Evolutionary conservation across 2,888 invertebrate genomes (phyloP), one percentile per base, ranked within the genome.

Genomic region (Leucophenga montana): DNA sequence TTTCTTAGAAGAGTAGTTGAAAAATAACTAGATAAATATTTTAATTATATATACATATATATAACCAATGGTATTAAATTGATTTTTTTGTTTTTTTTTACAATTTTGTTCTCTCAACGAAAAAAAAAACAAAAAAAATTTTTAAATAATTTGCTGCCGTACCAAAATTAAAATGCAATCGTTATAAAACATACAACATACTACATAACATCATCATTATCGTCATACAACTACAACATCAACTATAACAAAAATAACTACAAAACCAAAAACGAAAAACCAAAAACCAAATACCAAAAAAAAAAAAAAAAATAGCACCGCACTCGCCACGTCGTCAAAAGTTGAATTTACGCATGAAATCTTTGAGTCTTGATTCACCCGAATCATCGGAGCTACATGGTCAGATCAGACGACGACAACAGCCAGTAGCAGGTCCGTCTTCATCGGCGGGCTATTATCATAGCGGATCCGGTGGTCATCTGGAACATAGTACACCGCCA

Each of bases 301-400:
- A 68, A 68, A 67, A 69, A 69, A 69, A 69, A 71, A 80, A 71
- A 75, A 89, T 93, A 97, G 97, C 97, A 88, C 97, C 97, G 83
- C 97, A 97, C 90, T 97, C 97, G 89, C 97, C 97, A 86, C 93
- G 97, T 88, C 94, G 97, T 75, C 97, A 97, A 92, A 96, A 97
- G 91, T 92, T 98, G 90, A 97, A 97, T 91, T 93, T 97, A 89
- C 93, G 97, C 89, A 98, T 98, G 98, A 98, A 98, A 92, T 97
- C 97, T 89, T 93, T 98, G 85, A 98, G 97, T 74, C 91, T 98
- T 92, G 98, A 98, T 89, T 97, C 97, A 44, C 97, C 97, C 75
- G 98, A 98, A 89, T 95, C 95, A 83, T 94, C 95, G 73, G 96
- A 96, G 88, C 89, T 92, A 85, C 94, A 94, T 86, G 93, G 92